phyloP scores from a whole-genome alignment of 2,888 invertebrate species.

The Melanophora roralis region DNA sequence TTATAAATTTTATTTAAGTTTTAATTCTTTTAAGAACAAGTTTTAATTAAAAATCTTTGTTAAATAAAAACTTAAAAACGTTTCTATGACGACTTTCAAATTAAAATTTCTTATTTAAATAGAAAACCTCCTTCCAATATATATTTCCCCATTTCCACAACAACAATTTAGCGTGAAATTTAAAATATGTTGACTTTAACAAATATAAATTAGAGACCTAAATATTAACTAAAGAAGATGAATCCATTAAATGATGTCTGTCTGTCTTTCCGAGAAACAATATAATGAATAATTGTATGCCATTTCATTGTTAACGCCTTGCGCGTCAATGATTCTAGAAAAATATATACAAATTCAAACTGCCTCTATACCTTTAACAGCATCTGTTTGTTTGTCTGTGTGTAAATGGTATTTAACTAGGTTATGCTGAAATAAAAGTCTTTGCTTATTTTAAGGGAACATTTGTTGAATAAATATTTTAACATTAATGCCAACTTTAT shows the following conservation, averaged over 20 bases:
- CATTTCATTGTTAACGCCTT: conserved; percentile 15
- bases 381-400: neutral
- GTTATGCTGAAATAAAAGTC: neutral
- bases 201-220: neutral
- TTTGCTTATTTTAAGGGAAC: neutral
- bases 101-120: neutral
- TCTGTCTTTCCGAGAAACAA: neutral
- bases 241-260: neutral
- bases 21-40: no score
- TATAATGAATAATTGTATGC: neutral
- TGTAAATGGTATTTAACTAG: neutral
- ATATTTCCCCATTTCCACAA: neutral
- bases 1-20: no score
- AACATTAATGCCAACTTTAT: neutral
- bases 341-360: neutral
- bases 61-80: neutral
- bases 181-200: neutral
- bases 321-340: neutral
- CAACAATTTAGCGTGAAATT: neutral
- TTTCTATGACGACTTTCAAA: neutral
- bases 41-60: no score
- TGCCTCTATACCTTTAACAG: neutral
- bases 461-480: neutral
- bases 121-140: neutral
- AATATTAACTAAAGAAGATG: neutral